Base-by-base conservation (phyloP, 2,113 vertebrate genomes). In the Dendropsophus ebraccatus region DNA sequence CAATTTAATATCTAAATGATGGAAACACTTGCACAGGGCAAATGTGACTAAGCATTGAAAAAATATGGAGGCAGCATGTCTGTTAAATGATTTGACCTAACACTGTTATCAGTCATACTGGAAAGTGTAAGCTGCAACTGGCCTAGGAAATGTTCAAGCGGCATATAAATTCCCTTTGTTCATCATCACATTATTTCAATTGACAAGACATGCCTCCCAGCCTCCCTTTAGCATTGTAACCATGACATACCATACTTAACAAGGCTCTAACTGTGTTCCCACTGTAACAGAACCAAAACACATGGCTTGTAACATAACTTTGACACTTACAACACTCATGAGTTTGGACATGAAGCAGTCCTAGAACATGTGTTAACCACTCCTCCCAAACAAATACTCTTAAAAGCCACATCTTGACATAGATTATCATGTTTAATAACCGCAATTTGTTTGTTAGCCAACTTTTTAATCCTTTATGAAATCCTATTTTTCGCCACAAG, bases 281-380 rank as follows among this genome's bases (percentile, higher is more conserved):
- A 88, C 94, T 96, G 95, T 95, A 96, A 94, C 95, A 95, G 94
- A 97, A 93, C 92, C 91, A 87, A 96, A 96, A 94, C 96, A 97
- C 92, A 96, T 96, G 96, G 94, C 89, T 90, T 77, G 86, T 88
- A 91, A 92, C 85, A 70, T 83, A 89, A 89, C 90, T 88, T 87
- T 89, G 91, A 92, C 90, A 89, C 91, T 94, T 91, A 90, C 87
- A 92, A 90, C 91, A 90, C 92, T 88, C 49, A 86, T 89, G 89
- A 94, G 91, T 93, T 94, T 94, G 84, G 93, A 95, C 93, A 94
- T 93, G 91, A 88, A 92, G 90, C 88, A 92, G 90, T 87, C 90
- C 87, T 89, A 81, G 87, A 93, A 90, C 91, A 94, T 90, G 88
- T 93, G 93, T 89, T 89, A 90, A 88, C 90, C 89, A 91, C 90